Conservation (phyloP, 2,888 invertebrate species). For the Hirudinaria manillensis region DNA sequence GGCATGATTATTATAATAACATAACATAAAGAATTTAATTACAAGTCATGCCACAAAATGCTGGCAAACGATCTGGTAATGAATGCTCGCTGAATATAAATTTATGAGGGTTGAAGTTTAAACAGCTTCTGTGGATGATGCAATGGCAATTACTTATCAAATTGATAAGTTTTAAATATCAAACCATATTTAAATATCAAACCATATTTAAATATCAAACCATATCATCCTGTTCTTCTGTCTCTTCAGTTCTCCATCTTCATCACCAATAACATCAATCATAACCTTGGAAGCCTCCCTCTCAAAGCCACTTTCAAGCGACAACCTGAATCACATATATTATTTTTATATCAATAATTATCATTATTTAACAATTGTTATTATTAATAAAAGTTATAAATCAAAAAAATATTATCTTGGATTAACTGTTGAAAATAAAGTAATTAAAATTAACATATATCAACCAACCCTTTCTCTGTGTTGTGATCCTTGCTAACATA, state of each 20-base stretch:
- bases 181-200: no score
- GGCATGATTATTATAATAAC: no score
- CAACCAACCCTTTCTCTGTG: slow-evolving; percentile 54
- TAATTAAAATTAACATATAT: neutral
- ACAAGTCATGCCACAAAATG: no score
- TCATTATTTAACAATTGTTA: neutral
- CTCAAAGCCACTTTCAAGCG: slow-evolving; percentile 69
- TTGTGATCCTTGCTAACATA: slow-evolving; percentile 78
- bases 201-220: neutral
- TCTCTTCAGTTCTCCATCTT: slow-evolving; percentile 60
- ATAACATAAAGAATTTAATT: no score
- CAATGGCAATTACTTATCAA: no score
- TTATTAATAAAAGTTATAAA: neutral
- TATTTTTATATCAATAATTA: neutral
- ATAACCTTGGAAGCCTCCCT: slow-evolving; percentile 71
- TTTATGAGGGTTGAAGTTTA: no score
- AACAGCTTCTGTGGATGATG: no score
- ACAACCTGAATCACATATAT: slow-evolving; percentile 43
- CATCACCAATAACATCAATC: slow-evolving; percentile 78
- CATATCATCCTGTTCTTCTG: slow-evolving; percentile 53
- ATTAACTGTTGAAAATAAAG: neutral
- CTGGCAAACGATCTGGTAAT: no score
- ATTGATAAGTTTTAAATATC: no score
- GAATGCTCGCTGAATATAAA: no score
- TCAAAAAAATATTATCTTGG: neutral